Base-by-base conservation (phyloP, 2,113 vertebrate genomes). In the Microtus montanus region DNA sequence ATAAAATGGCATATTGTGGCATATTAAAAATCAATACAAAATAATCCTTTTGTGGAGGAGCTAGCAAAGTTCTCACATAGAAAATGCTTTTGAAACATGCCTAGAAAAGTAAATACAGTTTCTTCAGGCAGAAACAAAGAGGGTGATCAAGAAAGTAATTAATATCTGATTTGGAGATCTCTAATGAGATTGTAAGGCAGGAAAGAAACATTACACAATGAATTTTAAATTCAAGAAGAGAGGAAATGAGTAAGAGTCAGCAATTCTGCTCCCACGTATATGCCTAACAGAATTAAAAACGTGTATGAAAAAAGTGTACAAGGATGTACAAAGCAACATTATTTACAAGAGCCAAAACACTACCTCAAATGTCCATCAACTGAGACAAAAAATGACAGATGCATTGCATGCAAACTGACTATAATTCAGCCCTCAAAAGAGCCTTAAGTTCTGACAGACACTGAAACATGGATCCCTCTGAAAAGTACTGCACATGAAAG, bases 1-100 rank as follows among this genome's bases (percentile, higher is more conserved):
- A 87, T 86, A 90, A 2, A 92, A 68, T 4, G 84, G 66, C 52
- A 93, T 35, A 52, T 8, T 66, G 14, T 33, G 28, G 75, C 79
- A 78, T 80, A n/a, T 58, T 95, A 90, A 96, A 87, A 49, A 88
- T 73, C 49, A 77, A 92, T 63, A 90, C 12, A 94, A 90, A 92
- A 84, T 84, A 54, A 83, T 73, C 78, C 77, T 88, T 52, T 86
- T 30, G 22, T 93, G 35, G 11, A 10, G 28, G 70, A 12, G 24
- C 24, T 44, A 19, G 49, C 84, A 82, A 95, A 49, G 33, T 87
- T 73, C 28, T 95, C 88, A 92, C 33, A 82, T 83, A 93, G 68
- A 38, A 89, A 63, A 88, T 35, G 84, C 1, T 90, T 54, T 61
- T 90, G 71, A 95, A 41, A 30, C 90, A 91, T 88, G 54, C 38